Evolutionary conservation across 2,113 vertebrate species (phyloP).

Genomic region (mouse (Mus musculus)): GRCm39 chr2:158648501-158649000

Average conservation of each 20-base stretch:
- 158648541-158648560: conserved; percentile 29
- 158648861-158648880: conserved; percentile 97
- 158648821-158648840: conserved; percentile 38
- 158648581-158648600: conserved; percentile 37
- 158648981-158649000: conserved; percentile 13
- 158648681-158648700: neutral
- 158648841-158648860: conserved; percentile 98
- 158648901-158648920: conserved; percentile 96
- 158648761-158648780: neutral
- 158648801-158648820: neutral
- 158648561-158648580: conserved; percentile 11
- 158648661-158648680: neutral
- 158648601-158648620: conserved; percentile 12
- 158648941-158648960: neutral
- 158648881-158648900: conserved; percentile 97
- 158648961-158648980: neutral
- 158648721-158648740: neutral
- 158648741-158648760: conserved; percentile 16
- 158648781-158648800: neutral
- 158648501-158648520: neutral
- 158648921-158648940: conserved; percentile 87
- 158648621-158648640: conserved; percentile 3
- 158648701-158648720: conserved; percentile 7
- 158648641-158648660: neutral
- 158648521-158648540: neutral